phyloP scores from a whole-genome alignment of 2,797 vertebrate species.

The Gallinago solitaria region DNA sequence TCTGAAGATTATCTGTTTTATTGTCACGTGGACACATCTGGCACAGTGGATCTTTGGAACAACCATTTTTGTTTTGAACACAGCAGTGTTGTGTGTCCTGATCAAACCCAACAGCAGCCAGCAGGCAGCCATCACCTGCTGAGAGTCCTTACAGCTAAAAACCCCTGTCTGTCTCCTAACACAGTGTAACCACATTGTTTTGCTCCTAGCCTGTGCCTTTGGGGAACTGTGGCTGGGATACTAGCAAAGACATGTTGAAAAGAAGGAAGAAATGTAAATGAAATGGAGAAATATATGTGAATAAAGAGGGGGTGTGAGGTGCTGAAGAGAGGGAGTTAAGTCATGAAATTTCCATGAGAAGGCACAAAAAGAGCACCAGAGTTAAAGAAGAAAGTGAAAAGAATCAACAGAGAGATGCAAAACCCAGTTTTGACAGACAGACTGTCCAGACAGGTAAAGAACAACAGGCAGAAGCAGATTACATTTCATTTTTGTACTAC shows the following conservation, averaged over 20 bases:
- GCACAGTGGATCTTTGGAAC: background rate
- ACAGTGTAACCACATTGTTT: background rate
- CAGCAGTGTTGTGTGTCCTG: background rate
- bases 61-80: background rate
- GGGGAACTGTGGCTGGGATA: background rate
- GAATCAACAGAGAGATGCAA: background rate
- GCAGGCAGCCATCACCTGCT: background rate
- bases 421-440: background rate
- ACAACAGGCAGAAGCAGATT: background rate
- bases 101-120: background rate
- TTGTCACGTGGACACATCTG: background rate
- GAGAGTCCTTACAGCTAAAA: background rate
- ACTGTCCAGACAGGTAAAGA: background rate
- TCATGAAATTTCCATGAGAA: background rate
- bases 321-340: background rate
- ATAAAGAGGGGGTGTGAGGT: background rate
- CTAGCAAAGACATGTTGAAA: background rate
- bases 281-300: background rate
- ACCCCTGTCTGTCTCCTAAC: background rate
- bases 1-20: background rate
- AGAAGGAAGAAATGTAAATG: background rate
- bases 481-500: background rate
- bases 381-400: background rate
- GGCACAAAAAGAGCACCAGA: background rate
- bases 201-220: background rate